A percentile compares a stretch with the other conserved stretches of the same genome.
These are phyloP conservation scores for Porites lutea DNA, from an alignment of 64 coral and sea anemone genomes.

Conservation along the genomic window DNA sequence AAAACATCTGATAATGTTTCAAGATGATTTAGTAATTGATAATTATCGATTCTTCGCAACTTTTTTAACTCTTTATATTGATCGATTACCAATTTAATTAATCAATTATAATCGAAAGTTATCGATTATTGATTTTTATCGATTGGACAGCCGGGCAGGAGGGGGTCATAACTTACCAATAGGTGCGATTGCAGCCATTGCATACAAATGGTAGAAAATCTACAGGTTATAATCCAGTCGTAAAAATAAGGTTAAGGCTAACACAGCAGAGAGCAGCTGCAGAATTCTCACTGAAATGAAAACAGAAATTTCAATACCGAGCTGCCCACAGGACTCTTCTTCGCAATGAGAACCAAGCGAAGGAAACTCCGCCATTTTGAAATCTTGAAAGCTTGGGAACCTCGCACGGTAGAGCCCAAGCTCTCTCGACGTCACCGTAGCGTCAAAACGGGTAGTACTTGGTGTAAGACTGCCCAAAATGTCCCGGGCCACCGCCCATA, in stretches of 20 bases:
- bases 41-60: no score
- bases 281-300: neutral
- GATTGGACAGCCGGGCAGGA: no score
- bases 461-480: no score
- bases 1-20: no score
- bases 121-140: no score
- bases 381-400: conserved; percentile 11
- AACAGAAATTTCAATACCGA: conserved; percentile 54
- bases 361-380: conserved; percentile 95
- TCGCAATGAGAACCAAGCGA: conserved; percentile 85
- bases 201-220: conserved; percentile 95
- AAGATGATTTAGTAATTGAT: no score
- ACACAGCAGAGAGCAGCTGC: no score
- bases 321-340: conserved; percentile 78
- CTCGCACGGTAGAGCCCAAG: neutral
- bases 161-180: conserved; percentile 67
- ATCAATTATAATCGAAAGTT: no score
- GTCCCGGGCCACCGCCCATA: no score
- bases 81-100: no score
- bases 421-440: neutral
- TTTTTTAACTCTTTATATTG: no score
- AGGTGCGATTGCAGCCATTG: conserved; percentile 74
- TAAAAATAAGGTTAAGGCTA: neutral
- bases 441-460: no score
- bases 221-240: conserved; percentile 22